Base-by-base conservation (phyloP, 2,113 vertebrate species). In the Trichomycterus rosablanca region DNA sequence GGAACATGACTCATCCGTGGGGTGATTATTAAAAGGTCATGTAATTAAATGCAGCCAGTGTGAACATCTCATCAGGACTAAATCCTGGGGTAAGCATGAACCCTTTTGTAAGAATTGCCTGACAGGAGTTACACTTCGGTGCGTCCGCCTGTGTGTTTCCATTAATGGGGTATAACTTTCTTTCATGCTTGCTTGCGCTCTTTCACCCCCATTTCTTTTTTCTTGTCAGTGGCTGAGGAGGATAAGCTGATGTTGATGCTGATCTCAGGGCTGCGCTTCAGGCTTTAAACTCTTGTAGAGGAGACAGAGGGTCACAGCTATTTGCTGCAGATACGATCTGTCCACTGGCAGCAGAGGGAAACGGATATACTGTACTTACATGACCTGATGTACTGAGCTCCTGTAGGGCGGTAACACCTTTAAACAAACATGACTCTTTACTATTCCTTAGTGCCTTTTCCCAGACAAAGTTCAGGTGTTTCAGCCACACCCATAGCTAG, bases 221-320 rank as follows among this genome's bases (percentile, higher is more conserved):
- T 16, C 35, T 51, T 7, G 4, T 16, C 11, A 40, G 54, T 52
- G 12, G 30, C 19, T 9, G 44, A 22, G 49, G 42, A 53, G 50
- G 7, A 60, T 23, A 24, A 35, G 59, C 20, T 37, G 19, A 49
- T 39, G 46, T 45, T 37, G 42, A 69, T 68, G 57, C 37, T 60
- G 32, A 66, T 67, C 48, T 49, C 14, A n/a, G 18, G 24, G 22
- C 54, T 59, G 43, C 66, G 42, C 59, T 52, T 26, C 16, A 55
- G 30, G 59, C 49, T 72, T 45, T 63, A 50, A 67, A 67, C 55
- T 39, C 20, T 35, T 39, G 50, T 46, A 24, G 51, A 67, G 50
- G 43, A 67, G 54, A 52, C 55, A 37, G 66, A 69, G 70, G 74
- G 63, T 73, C 65, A 49, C 22, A 58, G 35, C n/a, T 23, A 30